phyloP scores from a whole-genome alignment of 53 echinoderm and acorn worm species.

The Temnopleurus reevesii region DNA sequence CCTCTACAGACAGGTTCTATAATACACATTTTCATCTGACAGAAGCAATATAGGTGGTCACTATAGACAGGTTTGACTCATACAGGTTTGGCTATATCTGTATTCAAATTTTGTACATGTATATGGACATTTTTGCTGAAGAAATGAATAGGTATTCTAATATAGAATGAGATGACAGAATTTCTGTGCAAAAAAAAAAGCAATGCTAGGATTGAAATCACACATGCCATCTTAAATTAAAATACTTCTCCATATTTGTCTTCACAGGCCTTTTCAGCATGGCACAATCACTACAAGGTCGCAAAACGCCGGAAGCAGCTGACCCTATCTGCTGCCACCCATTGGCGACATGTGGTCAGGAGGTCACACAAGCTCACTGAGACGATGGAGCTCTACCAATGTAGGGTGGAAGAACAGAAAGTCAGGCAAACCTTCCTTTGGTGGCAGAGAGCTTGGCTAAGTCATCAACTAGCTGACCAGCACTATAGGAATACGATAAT shows the following conservation, averaged over 20 bases:
- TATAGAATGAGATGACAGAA: too few species aligned
- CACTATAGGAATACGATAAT: neutral
- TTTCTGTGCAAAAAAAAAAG: too few species aligned
- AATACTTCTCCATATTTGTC: neutral
- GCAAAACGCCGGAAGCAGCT: neutral
- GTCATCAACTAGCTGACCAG: neutral
- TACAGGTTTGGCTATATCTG: too few species aligned
- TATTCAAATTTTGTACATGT: too few species aligned
- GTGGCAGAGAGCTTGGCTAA: slow-evolving; percentile 21
- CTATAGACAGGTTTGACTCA: too few species aligned
- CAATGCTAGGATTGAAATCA: too few species aligned
- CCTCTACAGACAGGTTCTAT: too few species aligned
- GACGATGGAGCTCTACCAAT: neutral
- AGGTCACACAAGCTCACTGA: slow-evolving; percentile 43
- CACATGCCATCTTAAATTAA: too few species aligned
- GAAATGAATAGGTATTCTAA: too few species aligned
- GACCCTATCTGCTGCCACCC: slow-evolving; percentile 50
- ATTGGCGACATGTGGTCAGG: slow-evolving; percentile 49
- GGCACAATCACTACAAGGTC: neutral
- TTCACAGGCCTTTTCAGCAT: slow-evolving; percentile 6
- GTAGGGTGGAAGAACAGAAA: neutral
- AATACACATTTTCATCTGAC: too few species aligned
- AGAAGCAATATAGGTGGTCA: too few species aligned
- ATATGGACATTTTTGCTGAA: too few species aligned
- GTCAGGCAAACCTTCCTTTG: neutral